Base-by-base conservation (phyloP, 2,113 vertebrate species). In the Anguilla rostrata region DNA sequence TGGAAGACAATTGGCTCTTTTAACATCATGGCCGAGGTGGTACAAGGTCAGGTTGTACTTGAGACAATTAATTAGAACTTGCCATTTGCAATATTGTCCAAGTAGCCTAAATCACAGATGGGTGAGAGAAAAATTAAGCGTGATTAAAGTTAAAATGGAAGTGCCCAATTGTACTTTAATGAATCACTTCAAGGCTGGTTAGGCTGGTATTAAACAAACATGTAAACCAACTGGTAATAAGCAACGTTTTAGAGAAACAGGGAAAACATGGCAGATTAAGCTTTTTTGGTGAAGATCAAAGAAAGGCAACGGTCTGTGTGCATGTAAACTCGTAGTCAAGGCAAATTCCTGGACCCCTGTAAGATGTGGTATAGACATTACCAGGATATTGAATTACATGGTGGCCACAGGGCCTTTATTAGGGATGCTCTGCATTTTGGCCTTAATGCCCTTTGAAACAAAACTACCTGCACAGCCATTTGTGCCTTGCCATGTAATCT, bases 121-220 rank as follows among this genome's bases (percentile, higher is more conserved):
- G 49, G 3, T 20, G 60, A 66, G 60, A 26, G 60, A 66, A 66
- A 60, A 66, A 66, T 22, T 5, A 6, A 63, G 5, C 22, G 60
- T 66, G 18, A 66, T 20, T 66, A 0, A 22, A 66, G 22, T 22
- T 3, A 66, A 46, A 66, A 66, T 5, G 8, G 20, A 66, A 26
- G 12, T 60, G 14, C 14, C 56, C 14, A 20, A 60, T 16, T 3
- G 14, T 57, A 26, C n/a, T 81, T 78, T n/a, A 43, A 84, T 43
- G 82, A 85, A 53, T 85, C 86, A 20, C 53, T 87, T 86, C 29
- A 78, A 83, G 39, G 49, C 66, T 60, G 40, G 26, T 75, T 66
- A 83, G 39, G 49, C 66, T 60, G 40, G 26, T 75, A 82, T 85
- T 89, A 5, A 85, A 78, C 86, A 22, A 0, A 46, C 85, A 80